Evolutionary conservation across 2,113 vertebrate species (phyloP), one percentile per base, ranked within the genome.

Genomic region (Hippocampus barbouri): DNA sequence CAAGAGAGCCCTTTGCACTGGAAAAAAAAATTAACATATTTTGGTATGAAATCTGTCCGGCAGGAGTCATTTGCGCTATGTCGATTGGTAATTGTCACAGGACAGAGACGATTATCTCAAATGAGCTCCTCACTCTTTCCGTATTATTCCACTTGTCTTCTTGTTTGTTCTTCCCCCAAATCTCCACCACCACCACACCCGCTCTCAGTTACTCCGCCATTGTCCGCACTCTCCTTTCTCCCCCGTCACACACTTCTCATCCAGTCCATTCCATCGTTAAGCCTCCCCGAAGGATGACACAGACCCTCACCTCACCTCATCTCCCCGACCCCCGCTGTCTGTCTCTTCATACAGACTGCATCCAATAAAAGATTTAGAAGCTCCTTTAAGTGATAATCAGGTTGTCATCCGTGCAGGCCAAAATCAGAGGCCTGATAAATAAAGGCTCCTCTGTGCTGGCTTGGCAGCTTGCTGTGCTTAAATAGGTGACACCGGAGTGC

Each of bases 351-450:
- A 80, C 81, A 72, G 81, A 86, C 77, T 79, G 75, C 84, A 76
- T 83, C 74, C 79, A 79, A 79, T 78, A 72, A 80, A 85, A 89
- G 86, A 91, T 88, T 86, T 85, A 85, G 78, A 77, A 83, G 83
- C 77, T 82, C 74, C 75, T 90, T 86, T 85, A 87, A 88, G 88
- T 89, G 87, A 83, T 92, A 91, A 92, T 92, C 87, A 90, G 85
- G 79, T 90, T 91, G 90, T 91, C 91, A 88, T 90, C 84, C 68
- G 45, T 79, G 87, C 81, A 82, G 87, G 59, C 81, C 87, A 84
- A 88, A 85, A 91, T 85, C 83, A 87, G 80, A 87, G 76, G 83
- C 78, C 83, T 86, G 82, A 90, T 88, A 90, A 91, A 91, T 88
- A 89, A 90, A 88, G 79, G 76, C 85, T 79, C 62, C 79, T 89